Evolutionary conservation across 2,113 vertebrate species (phyloP).

Genomic region (Aegotheles bennettii): DNA sequence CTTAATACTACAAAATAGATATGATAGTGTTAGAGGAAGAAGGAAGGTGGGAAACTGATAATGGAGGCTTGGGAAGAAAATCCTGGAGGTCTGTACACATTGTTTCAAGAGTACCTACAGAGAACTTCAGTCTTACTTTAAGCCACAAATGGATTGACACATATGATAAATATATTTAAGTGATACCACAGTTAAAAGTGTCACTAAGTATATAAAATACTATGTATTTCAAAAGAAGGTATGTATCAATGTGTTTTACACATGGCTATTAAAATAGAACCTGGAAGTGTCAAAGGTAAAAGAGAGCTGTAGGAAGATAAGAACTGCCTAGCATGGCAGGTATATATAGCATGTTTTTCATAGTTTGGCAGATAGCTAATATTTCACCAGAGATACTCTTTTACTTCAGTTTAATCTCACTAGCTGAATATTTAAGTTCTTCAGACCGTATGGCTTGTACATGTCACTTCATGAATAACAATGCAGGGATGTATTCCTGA

Average conservation of each 20-base stretch:
- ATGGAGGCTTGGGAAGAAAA: neutral
- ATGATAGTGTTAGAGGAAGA: neutral
- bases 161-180: neutral
- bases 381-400: neutral
- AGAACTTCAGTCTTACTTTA: neutral
- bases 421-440: neutral
- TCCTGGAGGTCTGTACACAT: neutral
- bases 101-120: neutral
- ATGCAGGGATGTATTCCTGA: neutral
- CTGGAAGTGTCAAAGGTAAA: neutral
- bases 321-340: neutral
- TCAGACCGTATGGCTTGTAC: neutral
- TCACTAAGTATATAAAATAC: neutral
- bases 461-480: neutral
- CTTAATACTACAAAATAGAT: neutral
- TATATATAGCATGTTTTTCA: neutral
- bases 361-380: neutral
- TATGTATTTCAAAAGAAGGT: neutral
- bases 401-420: neutral
- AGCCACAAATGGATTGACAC: neutral
- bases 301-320: neutral
- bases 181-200: neutral
- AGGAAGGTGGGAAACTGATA: neutral
- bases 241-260: neutral
- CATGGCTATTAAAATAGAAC: neutral